These are phyloP conservation scores for Protosalanx chinensis DNA, from an alignment of 2,797 vertebrate species.

Conservation along the genomic window DNA sequence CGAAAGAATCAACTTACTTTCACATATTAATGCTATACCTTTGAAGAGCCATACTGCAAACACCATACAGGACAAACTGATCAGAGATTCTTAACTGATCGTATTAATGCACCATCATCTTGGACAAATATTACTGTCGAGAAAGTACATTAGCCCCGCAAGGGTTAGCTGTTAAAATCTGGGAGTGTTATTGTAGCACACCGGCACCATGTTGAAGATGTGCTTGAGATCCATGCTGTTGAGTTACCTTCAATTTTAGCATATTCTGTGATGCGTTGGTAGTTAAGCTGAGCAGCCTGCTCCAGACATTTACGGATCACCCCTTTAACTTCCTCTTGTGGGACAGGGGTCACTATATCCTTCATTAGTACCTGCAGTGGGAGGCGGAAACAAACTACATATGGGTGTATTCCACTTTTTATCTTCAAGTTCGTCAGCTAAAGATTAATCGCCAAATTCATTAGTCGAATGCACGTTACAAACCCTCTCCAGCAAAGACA, in stretches of 20 bases:
- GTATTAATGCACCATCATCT: neutral
- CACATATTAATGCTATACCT: neutral
- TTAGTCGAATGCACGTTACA: conserved; percentile 43
- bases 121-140: neutral
- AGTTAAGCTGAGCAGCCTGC: conserved; percentile 97
- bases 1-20: no score
- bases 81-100: neutral
- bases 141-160: no score
- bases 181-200: neutral
- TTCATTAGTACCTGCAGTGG: conserved; percentile 88
- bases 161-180: neutral
- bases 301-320: conserved; percentile 99
- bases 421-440: neutral
- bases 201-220: neutral
- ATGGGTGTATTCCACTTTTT: neutral
- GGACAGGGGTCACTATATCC: conserved; percentile 98
- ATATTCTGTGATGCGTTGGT: conserved; percentile 94
- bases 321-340: conserved; percentile 97
- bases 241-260: conserved; percentile 98
- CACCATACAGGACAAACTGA: neutral
- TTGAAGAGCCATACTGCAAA: neutral
- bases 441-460: neutral
- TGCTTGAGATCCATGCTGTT: conserved; percentile 33
- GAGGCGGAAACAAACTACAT: conserved; percentile 2
- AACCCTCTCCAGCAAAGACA: conserved; percentile 98